Evolutionary conservation across 2,797 vertebrate genomes (phyloP), one percentile per base, ranked within the genome.

Genomic region (Ceryle rudis): DNA sequence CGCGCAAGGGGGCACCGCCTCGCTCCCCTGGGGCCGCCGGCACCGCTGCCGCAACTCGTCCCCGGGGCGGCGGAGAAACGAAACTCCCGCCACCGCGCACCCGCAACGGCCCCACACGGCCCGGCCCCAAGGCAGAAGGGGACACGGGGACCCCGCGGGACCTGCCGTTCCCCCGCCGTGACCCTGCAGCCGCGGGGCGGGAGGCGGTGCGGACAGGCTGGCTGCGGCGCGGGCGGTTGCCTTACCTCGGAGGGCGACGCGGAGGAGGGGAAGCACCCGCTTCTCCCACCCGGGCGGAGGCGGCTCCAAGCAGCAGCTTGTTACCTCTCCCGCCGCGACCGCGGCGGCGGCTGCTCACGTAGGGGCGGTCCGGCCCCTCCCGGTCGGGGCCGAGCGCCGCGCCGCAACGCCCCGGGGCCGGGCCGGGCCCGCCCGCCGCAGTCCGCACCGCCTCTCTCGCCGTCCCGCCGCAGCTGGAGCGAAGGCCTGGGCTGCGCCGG

Each of bases 271-370:
- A 39, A 14, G 9, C 33, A 57, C 58, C 73, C 57, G 60, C 20
- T 58, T 54, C 65, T 44, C 61, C 74, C 51, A 31, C 39, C 87
- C 66, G 69, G 33, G 61, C 83, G 28, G 35, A 64, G 57, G 79
- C 61, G 57, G 42, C 62, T 74, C 89, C 54, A 20, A 49, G 35
- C 86, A 55, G 60, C 62, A 1, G 51, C 85, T 90, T 55, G 64
- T 80, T 92, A 51, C 92, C 92, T 77, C 87, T 77, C 87, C 90
- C 73, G 84, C 47, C 47, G 25, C 47, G 47, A 49, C 88, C 77
- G 82, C 74, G 95, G 73, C 86, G 71, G 83, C 82, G 37, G 78
- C 83, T 75, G 80, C 74, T 88, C 51, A 29, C 77, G 69, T 65
- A 86, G 83, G 42, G 81, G 85, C 81, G 44, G 74, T 44, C 5